Percentiles rank a stretch among this genome's conserved stretches.
These are phyloP conservation scores for Caiman crocodilus DNA, from an alignment of 2,797 vertebrate genomes.

Conservation along the genomic window DNA sequence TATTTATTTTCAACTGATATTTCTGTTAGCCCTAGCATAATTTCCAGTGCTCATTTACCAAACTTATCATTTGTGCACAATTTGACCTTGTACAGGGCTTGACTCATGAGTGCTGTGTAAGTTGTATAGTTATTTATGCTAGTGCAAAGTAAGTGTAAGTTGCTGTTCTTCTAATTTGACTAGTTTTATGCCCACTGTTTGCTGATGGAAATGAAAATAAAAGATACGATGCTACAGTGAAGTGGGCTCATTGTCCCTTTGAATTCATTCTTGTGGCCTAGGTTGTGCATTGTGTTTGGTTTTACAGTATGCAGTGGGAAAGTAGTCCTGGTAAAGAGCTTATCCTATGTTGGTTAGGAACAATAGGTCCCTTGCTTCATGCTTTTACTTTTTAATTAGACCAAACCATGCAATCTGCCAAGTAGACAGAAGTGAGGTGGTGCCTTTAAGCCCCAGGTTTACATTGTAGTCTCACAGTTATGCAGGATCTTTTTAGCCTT, in stretches of 20 bases:
- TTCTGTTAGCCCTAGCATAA: neutral
- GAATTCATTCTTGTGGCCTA: neutral
- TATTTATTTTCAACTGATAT: no score
- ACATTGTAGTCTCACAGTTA: neutral
- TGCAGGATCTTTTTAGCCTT: no score
- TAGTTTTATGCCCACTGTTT: neutral
- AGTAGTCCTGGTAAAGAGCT: neutral
- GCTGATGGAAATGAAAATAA: neutral
- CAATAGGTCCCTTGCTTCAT: neutral
- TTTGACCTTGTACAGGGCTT: neutral
- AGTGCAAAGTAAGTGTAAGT: neutral
- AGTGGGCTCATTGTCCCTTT: neutral
- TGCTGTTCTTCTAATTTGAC: neutral
- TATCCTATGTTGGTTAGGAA: neutral
- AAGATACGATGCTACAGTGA: neutral
- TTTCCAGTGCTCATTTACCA: neutral
- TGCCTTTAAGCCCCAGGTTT: neutral
- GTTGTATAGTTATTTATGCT: no score
- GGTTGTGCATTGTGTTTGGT: neutral
- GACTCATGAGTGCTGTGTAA: neutral
- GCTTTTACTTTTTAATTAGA: neutral
- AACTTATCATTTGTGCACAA: neutral
- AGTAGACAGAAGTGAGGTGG: neutral
- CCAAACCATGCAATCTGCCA: neutral
- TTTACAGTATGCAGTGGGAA: neutral